phyloP scores from a whole-genome alignment of 1,140 invertebrate genomes.

The Drosophila baimaii region DNA sequence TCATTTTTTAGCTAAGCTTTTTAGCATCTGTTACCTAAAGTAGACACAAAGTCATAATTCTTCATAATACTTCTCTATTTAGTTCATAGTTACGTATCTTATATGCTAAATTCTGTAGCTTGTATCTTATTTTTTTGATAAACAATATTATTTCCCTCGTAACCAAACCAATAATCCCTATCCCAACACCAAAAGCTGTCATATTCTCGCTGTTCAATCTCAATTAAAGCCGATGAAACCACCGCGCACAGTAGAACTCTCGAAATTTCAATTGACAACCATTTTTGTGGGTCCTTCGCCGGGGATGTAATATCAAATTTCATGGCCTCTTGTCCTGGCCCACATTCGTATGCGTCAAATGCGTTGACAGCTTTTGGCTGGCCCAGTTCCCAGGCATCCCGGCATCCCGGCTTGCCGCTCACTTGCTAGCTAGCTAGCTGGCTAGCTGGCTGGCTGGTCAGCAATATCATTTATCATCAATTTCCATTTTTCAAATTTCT shows the following conservation, averaged over 20 bases:
- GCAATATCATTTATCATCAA: conserved; percentile 84
- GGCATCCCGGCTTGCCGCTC: conserved; percentile 11
- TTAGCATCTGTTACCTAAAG: too few relatives aligned
- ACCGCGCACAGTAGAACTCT: conserved; percentile 8
- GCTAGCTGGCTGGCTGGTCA: conserved; percentile 63
- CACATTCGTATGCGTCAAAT: conserved; percentile 77
- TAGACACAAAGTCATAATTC: too few relatives aligned
- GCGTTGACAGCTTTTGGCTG: conserved; percentile 71
- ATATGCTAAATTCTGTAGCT: too few relatives aligned
- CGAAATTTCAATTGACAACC: conserved; percentile 33
- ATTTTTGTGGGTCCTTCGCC: conserved; percentile 30
- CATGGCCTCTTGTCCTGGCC: conserved; percentile 53
- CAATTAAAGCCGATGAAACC: conserved; percentile 26
- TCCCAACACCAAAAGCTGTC: background rate
- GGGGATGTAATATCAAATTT: conserved; percentile 37
- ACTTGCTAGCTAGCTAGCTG: conserved; percentile 23
- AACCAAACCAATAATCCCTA: background rate
- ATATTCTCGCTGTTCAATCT: conserved; percentile 20
- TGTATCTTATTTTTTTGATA: background rate
- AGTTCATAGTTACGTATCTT: too few relatives aligned
- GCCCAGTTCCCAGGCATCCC: conserved; percentile 36
- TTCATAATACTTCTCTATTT: too few relatives aligned
- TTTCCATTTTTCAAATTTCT: conserved; percentile 84
- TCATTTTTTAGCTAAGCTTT: too few relatives aligned
- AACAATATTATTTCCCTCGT: background rate